Evolutionary conservation across 2,113 vertebrate species (phyloP).

Genomic region (Caretta caretta): DNA sequence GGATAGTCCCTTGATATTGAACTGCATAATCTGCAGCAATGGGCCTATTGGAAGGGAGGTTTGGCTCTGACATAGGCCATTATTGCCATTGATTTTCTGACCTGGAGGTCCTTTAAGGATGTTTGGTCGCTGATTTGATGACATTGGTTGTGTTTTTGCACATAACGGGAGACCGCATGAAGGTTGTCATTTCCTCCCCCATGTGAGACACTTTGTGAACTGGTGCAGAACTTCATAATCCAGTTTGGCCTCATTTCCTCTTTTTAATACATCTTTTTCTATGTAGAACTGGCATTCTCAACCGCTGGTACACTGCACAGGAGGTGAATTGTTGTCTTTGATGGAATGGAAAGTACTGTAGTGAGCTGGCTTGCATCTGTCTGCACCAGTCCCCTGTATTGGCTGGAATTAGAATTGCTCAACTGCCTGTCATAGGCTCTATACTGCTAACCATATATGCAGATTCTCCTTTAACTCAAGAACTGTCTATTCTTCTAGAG

Average conservation of each 20-base stretch:
- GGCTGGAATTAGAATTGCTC: background rate
- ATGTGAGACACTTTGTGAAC: background rate
- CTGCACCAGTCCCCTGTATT: background rate
- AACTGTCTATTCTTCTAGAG: accelerated
- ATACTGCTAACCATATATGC: background rate
- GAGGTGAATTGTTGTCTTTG: background rate
- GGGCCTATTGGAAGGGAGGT: too few relatives aligned
- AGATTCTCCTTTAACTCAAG: background rate
- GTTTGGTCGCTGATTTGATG: too few relatives aligned
- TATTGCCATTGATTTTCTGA: too few relatives aligned
- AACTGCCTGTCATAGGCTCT: background rate
- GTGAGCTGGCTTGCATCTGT: background rate
- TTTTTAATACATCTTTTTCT: background rate
- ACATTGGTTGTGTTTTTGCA: too few relatives aligned
- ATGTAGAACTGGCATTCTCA: background rate
- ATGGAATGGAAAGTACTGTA: background rate
- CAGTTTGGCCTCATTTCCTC: background rate
- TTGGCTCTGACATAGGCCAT: too few relatives aligned
- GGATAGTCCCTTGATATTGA: too few relatives aligned
- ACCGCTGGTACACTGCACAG: background rate
- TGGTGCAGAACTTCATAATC: background rate
- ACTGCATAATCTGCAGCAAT: too few relatives aligned
- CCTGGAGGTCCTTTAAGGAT: too few relatives aligned
- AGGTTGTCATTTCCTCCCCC: too few relatives aligned
- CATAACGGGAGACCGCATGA: too few relatives aligned